Conservation (phyloP, 2,888 invertebrate species). For the Trachelus iudaicus region DNA sequence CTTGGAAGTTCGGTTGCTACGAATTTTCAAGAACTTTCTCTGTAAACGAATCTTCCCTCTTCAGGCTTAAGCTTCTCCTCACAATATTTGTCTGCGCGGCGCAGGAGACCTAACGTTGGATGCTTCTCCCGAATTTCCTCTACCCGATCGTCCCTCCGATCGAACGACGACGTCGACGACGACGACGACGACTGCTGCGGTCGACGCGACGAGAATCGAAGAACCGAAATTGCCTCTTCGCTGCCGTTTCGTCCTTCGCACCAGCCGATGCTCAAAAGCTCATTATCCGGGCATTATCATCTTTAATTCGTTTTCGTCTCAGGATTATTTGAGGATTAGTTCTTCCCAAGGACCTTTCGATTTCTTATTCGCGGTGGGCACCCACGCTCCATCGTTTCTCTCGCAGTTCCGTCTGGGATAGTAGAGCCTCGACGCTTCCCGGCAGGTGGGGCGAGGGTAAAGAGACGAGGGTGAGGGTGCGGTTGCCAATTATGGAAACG, state of each 20-base stretch:
- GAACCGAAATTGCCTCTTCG: slow-evolving; percentile 50
- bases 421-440: slow-evolving; percentile 18
- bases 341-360: slow-evolving; percentile 12
- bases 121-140: no score
- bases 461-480: slow-evolving; percentile 13
- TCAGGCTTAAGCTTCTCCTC: slow-evolving; percentile 40
- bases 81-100: slow-evolving; percentile 43
- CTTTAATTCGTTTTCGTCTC: slow-evolving; percentile 45
- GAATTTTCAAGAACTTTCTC: no score
- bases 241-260: slow-evolving; percentile 31
- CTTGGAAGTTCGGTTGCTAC: no score
- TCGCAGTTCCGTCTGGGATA: no score
- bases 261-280: slow-evolving; percentile 48
- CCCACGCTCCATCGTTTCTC: no score
- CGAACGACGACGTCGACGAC: no score
- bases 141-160: no score
- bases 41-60: slow-evolving; percentile 2
- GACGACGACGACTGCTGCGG: no score
- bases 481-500: slow-evolving; percentile 49
- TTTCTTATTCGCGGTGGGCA: slow-evolving; percentile 10
- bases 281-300: slow-evolving; percentile 49
- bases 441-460: slow-evolving; percentile 3
- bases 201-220: slow-evolving; percentile 28
- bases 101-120: slow-evolving; percentile 10
- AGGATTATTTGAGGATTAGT: slow-evolving; percentile 26